These are phyloP conservation scores for Mirounga angustirostris DNA, from an alignment of 2,113 vertebrate genomes.

Conservation along the genomic window DNA sequence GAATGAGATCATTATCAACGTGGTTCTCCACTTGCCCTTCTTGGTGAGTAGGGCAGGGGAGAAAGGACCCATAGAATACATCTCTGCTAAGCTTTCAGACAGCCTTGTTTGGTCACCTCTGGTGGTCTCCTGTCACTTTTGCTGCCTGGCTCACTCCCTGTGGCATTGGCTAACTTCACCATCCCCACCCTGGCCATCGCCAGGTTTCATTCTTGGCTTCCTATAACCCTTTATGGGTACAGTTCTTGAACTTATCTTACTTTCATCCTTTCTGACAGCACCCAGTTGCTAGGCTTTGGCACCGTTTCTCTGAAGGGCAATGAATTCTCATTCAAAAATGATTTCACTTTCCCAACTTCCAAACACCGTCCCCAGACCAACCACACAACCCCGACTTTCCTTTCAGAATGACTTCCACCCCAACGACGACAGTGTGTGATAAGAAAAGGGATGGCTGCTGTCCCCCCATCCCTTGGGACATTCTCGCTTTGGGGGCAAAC, in stretches of 20 bases:
- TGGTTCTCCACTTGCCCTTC: neutral
- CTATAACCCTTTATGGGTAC: neutral
- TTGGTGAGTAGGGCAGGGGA: neutral
- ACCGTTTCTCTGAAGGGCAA: neutral
- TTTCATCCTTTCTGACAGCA: neutral
- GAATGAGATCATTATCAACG: neutral
- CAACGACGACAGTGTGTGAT: neutral
- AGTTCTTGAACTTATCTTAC: neutral
- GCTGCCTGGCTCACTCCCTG: neutral
- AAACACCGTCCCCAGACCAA: neutral
- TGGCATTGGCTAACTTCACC: neutral
- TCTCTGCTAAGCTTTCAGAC: neutral
- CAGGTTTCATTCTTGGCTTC: neutral
- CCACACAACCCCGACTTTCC: neutral
- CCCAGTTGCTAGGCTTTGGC: neutral
- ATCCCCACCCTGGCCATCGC: rapidly evolving
- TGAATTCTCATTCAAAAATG: neutral
- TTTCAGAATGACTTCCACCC: neutral
- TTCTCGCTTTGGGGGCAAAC: constrained; percentile 36
- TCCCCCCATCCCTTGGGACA: neutral
- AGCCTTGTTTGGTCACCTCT: neutral
- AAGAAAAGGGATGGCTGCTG: neutral
- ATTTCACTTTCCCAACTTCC: neutral
- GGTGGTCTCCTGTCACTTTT: neutral
- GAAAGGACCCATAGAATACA: neutral